phyloP scores from a whole-genome alignment of 2,797 vertebrate species.

The Pipistrellus pipistrellus region DNA sequence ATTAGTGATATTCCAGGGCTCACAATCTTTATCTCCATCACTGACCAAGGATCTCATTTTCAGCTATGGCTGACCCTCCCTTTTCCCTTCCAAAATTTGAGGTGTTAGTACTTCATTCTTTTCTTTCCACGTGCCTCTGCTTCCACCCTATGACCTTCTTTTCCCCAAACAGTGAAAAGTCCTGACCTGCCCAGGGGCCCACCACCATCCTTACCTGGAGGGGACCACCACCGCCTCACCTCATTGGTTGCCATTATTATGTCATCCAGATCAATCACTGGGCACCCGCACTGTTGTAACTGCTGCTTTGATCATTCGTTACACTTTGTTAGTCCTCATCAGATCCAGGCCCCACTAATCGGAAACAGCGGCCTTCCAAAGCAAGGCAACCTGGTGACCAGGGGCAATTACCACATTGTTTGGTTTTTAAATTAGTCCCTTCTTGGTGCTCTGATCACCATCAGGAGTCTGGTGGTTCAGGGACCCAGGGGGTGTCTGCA shows the following conservation, averaged over 20 bases:
- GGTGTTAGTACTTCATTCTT: background rate
- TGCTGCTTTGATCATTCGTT: conserved; percentile 91
- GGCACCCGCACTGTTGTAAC: conserved; percentile 86
- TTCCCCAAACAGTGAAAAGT: conserved; percentile 43
- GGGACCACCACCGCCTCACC: conserved; percentile 83
- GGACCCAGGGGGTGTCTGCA: conserved; percentile 69
- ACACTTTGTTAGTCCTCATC: conserved; percentile 91
- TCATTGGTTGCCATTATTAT: conserved; percentile 90
- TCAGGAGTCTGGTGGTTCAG: conserved; percentile 65
- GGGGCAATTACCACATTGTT: conserved; percentile 80
- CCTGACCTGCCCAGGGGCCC: conserved; percentile 73
- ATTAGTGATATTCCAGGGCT: background rate
- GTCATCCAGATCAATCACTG: conserved; percentile 90
- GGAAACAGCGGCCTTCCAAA: conserved; percentile 87
- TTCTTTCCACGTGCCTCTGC: conserved; percentile 3
- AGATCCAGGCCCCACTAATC: conserved; percentile 89
- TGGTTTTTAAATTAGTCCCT: conserved; percentile 84
- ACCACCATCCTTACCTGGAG: conserved; percentile 84
- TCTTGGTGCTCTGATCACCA: conserved; percentile 80
- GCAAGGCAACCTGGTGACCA: conserved; percentile 84
- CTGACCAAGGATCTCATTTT: background rate
- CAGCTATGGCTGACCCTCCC: background rate
- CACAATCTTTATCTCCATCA: background rate
- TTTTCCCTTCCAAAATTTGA: background rate
- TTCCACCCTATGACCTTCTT: conserved; percentile 52